Evolutionary conservation across 2,888 invertebrate genomes (phyloP), one percentile per base, ranked within the genome.

Genomic region (Drosophila kambysellisi): DNA sequence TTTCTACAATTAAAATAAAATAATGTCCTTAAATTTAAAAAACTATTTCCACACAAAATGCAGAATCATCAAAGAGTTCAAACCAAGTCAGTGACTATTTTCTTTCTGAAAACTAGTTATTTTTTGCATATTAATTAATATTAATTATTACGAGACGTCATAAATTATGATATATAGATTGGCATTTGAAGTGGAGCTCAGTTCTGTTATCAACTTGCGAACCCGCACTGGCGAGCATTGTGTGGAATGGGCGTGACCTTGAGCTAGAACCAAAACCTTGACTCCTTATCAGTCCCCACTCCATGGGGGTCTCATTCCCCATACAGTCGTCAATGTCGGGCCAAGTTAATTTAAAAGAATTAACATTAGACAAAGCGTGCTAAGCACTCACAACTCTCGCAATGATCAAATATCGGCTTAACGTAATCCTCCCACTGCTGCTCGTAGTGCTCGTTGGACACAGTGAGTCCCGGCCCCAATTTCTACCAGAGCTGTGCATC

Each of bases 311-410:
- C 69, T 51, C 59, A 73, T 67, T 57, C 54, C 37, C 17, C 25
- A 72, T 54, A 65, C 62, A 9, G 46, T 17, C 37, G 29, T 58
- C 74, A 87, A 71, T 70, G 85, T 64, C 69, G 54, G 4, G 0
- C 20, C 11, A 61, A 67, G n/a, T 48, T 35, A 74, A 75, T 89
- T 86, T 61, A 86, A 86, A 79, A 77, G 88, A 81, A 79, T 70
- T 69, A 6, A n/a, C 61, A 63, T 60, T 75, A 64, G 67, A 57
- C 48, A 4, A 15, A 51, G 29, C 12, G 15, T n/a, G 29, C 85
- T 84, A 50, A 84, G n/a, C 46, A 41, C 29, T 54, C 53, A 60
- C 51, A 54, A 59, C 73, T 57, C 54, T 74, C 67, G 75, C 43
- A 59, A 82, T 84, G 88, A 72, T 70, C 77, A 41, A 74, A 74